Base-by-base conservation (phyloP, 2,888 invertebrate genomes). In the Ennomos erosarius region DNA sequence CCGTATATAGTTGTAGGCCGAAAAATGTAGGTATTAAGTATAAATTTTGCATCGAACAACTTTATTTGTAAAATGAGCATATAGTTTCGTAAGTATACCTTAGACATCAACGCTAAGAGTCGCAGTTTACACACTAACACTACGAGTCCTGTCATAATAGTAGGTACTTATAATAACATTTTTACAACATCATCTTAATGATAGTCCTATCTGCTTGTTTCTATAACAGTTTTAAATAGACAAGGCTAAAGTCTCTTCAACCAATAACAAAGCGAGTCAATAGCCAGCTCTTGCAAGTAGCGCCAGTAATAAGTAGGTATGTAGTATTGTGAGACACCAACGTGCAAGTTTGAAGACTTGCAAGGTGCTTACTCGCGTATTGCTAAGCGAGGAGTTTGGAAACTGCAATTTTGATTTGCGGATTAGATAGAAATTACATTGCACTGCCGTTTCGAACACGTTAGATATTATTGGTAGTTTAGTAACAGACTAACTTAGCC, bases 341-440 rank as follows among this genome's bases (percentile, higher is more conserved):
- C 36, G 57, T 54, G 39, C 55, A 63, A 63, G 62, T 63, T 65
- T 61, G 59, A 61, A 63, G 48, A 38, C 36, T 53, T 50, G 44
- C 46, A 47, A 59, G 59, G 51, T 62, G 52, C 59, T 59, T 45
- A 45, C 49, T 53, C 53, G 49, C 53, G 51, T 47, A 52, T 39
- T 11, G 48, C 58, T 55, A 36, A 47, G 38, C 38, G 49, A 35
- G 51, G 42, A 65, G 52, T 62, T 65, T 16, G 38, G 35, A 35
- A 53, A 58, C 59, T 56, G 53, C 48, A 61, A 54, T 55, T 62
- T 51, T 51, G 44, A 62, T 63, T 59, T 42, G 26, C 42, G 40
- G 42, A 61, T 62, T 61, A 57, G 43, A 59, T 56, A 35, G 46
- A 46, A 54, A 50, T 55, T 59, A 48, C 44, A 43, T 10, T 43